phyloP scores from a whole-genome alignment of 2,797 vertebrate genomes.

The Botia kubotai region DNA sequence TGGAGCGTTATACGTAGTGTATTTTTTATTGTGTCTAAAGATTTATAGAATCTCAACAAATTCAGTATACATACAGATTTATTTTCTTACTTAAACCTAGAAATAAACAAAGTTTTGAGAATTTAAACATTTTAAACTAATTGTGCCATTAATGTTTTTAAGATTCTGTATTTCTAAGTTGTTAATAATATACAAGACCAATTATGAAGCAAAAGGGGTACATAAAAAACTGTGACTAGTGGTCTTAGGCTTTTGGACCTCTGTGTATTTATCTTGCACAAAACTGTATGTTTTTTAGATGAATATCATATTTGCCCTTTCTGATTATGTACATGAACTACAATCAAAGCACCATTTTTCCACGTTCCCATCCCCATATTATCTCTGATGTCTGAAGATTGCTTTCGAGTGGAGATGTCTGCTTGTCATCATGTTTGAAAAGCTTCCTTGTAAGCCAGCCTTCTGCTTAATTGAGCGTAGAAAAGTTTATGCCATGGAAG shows the following conservation, averaged over 20 bases:
- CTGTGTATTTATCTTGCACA: not conserved
- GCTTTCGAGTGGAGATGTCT: conserved; percentile 44
- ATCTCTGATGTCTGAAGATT: conserved; percentile 22
- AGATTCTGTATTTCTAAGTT: too few species aligned
- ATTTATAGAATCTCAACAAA: not conserved
- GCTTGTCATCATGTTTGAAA: conserved; percentile 51
- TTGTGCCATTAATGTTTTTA: too few species aligned
- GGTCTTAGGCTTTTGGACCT: not conserved
- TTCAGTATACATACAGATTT: too few species aligned
- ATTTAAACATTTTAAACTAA: too few species aligned
- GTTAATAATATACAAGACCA: too few species aligned
- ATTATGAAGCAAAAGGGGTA: not conserved
- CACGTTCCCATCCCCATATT: conserved; percentile 47
- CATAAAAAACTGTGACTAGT: not conserved
- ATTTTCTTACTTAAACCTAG: too few species aligned
- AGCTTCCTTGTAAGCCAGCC: conserved; percentile 32
- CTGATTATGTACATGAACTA: not conserved
- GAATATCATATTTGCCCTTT: not conserved
- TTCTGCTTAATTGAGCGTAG: conserved; percentile 65
- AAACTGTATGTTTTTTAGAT: not conserved
- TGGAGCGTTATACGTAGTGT: not conserved
- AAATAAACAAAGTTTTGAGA: too few species aligned
- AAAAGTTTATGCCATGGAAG: conserved; percentile 61
- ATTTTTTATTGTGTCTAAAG: not conserved
- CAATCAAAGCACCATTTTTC: conserved; percentile 20